phyloP scores from a whole-genome alignment of 2,113 vertebrate species.

The Trogon melanurus region DNA sequence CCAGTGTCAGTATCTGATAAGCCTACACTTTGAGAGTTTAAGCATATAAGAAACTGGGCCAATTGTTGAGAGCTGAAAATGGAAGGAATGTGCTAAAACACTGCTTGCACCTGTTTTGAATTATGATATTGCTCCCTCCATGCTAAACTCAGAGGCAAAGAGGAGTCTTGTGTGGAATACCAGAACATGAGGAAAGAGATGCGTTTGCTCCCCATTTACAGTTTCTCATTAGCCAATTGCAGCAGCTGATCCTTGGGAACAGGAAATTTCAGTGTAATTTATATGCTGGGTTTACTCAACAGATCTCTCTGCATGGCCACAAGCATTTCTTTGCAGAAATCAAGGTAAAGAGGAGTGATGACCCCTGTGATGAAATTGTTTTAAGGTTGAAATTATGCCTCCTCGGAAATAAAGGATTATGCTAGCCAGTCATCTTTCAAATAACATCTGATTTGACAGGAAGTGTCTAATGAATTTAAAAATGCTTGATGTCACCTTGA shows the following conservation, averaged over 20 bases:
- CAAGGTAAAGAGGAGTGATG: background rate
- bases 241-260: background rate
- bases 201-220: background rate
- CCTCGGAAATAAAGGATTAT: background rate
- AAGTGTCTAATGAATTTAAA: background rate
- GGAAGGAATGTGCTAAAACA: slow-evolving; percentile 23
- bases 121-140: background rate
- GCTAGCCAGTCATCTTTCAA: background rate
- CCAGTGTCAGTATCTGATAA: slow-evolving; percentile 38
- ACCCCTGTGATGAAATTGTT: background rate
- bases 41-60: background rate
- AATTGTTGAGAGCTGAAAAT: slow-evolving; percentile 39
- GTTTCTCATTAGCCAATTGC: background rate
- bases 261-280: background rate
- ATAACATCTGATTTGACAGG: background rate
- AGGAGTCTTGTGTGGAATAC: background rate
- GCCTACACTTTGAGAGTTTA: slow-evolving; percentile 44
- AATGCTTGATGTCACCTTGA: background rate
- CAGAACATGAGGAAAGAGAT: background rate
- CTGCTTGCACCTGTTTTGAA: slow-evolving; percentile 48
- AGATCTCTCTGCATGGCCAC: background rate
- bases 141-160: background rate
- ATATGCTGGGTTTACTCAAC: background rate
- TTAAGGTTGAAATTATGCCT: background rate
- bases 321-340: background rate